A percentile compares a stretch with the other conserved stretches of the same genome.
These are phyloP conservation scores for Stegodyphus dumicola DNA, from an alignment of 1,140 invertebrate genomes.

Conservation along the genomic window DNA sequence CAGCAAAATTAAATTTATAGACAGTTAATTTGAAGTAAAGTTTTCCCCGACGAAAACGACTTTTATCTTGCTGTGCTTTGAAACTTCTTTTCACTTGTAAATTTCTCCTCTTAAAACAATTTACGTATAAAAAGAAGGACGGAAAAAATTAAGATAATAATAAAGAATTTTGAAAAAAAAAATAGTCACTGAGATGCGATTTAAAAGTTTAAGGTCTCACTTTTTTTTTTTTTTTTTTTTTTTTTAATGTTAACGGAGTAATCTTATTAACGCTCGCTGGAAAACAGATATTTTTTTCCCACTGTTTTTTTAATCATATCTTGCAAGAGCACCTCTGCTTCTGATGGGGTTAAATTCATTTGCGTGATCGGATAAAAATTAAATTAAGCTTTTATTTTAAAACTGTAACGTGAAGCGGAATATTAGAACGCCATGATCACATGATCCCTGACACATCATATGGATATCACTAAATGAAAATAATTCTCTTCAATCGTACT, in stretches of 20 bases:
- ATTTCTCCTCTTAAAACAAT: not conserved
- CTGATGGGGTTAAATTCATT: constrained; percentile 35
- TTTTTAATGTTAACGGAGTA: not conserved
- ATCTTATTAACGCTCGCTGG: constrained; percentile 20
- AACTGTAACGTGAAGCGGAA: too few species aligned
- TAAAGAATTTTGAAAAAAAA: not conserved
- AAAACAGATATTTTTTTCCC: constrained; percentile 33
- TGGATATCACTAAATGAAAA: too few species aligned
- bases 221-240: constrained; percentile 15
- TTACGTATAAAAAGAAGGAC: not conserved
- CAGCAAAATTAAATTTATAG: constrained; percentile 16
- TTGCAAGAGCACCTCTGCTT: not conserved
- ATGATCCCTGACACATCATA: too few species aligned
- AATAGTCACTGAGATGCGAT: not conserved
- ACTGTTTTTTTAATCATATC: not conserved
- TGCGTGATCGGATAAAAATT: constrained; percentile 34
- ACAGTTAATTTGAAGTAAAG: not conserved
- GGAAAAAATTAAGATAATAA: too few species aligned
- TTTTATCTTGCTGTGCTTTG: too few species aligned
- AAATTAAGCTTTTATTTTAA: constrained; percentile 20
- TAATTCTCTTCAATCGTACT: too few species aligned
- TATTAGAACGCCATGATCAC: too few species aligned
- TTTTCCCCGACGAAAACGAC: too few species aligned
- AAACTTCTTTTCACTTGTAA: too few species aligned
- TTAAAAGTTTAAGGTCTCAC: constrained; percentile 10